Evolutionary conservation across 2,113 vertebrate genomes (phyloP).

Genomic region (Melanerpes aurifrons): DNA sequence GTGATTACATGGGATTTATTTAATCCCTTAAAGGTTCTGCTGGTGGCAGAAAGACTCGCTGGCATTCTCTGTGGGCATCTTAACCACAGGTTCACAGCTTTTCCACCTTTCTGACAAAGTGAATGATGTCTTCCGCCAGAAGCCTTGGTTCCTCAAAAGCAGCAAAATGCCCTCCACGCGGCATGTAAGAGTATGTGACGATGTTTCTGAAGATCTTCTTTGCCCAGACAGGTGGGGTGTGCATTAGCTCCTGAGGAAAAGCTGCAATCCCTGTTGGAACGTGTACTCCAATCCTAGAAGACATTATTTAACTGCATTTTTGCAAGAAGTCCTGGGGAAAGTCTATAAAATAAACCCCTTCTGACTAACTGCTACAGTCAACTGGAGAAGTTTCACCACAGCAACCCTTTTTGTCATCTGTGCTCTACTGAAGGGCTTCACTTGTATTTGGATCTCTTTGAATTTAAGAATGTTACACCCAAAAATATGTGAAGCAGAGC

Average conservation of each 20-base stretch:
- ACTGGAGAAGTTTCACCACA: neutral
- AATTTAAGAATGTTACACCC: neutral
- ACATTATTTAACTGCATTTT: neutral
- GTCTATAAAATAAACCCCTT: neutral
- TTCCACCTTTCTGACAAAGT: constrained; percentile 85
- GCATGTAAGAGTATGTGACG: constrained; percentile 82
- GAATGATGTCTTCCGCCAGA: constrained; percentile 80
- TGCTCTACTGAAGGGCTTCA: neutral
- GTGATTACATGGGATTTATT: neutral
- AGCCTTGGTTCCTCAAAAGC: constrained; percentile 87
- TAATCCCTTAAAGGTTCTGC: neutral
- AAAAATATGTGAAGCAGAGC: neutral
- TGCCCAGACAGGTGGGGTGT: constrained; percentile 79
- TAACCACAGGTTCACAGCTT: constrained; percentile 22
- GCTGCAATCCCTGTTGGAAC: constrained; percentile 86
- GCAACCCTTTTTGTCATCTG: neutral
- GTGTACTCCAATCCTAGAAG: constrained; percentile 69
- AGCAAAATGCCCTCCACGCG: constrained; percentile 86
- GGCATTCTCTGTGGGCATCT: neutral
- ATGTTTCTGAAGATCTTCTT: constrained; percentile 75
- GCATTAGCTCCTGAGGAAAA: constrained; percentile 80
- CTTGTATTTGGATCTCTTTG: neutral
- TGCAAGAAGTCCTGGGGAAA: neutral
- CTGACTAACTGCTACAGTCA: neutral
- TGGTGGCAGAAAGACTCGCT: neutral